Evolutionary conservation across 2,113 vertebrate genomes (phyloP).

Genomic region (Ailuropoda melanoleuca): DNA sequence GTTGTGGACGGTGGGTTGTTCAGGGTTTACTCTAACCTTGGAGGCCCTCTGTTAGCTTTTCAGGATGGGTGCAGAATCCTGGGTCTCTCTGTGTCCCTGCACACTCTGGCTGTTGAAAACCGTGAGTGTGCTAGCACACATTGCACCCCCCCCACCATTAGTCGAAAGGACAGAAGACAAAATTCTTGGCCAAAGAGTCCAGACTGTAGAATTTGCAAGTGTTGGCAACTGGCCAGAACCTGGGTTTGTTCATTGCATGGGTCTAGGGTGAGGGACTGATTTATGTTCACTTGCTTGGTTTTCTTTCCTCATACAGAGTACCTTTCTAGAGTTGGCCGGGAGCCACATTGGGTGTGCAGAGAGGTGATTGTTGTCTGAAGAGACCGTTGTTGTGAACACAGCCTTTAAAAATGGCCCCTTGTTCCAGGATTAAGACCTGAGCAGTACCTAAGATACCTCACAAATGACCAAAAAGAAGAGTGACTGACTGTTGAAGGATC

Average conservation of each 20-base stretch:
- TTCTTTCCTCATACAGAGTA: not conserved
- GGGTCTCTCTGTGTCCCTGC: not conserved
- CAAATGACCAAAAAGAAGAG: not conserved
- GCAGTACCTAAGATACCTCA: not conserved
- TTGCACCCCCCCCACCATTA: too few species aligned
- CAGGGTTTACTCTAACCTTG: not conserved
- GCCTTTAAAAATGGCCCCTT: not conserved
- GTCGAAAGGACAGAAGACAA: not conserved
- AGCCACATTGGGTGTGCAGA: not conserved
- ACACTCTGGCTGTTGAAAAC: not conserved
- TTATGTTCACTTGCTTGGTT: not conserved
- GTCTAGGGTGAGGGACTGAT: not conserved
- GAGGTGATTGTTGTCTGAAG: not conserved
- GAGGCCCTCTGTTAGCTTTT: not conserved
- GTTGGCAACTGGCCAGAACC: not conserved
- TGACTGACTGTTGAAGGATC: not conserved
- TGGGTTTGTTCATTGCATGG: not conserved
- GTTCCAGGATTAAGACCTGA: not conserved
- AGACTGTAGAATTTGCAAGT: not conserved
- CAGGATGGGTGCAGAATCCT: not conserved
- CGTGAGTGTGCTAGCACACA: not conserved
- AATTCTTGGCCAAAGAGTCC: not conserved
- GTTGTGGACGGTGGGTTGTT: not conserved
- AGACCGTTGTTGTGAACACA: not conserved
- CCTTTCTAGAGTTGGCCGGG: not conserved